phyloP scores from a whole-genome alignment of 2,113 vertebrate genomes.

The Brachyistius frenatus region DNA sequence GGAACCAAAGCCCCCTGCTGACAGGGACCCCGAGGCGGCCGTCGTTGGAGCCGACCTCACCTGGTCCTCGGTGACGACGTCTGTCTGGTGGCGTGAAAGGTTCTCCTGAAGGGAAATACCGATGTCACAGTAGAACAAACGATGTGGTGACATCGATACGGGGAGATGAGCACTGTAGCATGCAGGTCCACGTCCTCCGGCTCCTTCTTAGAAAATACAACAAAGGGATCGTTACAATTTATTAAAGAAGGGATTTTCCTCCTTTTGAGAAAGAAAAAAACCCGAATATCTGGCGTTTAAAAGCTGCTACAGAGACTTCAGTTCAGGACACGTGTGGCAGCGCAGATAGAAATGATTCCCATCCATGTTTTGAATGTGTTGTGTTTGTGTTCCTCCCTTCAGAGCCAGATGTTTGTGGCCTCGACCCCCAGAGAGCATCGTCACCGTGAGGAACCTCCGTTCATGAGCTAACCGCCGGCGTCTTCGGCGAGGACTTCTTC shows the following conservation, averaged over 20 bases:
- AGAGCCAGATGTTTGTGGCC: conserved; percentile 6
- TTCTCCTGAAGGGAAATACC: conserved; percentile 60
- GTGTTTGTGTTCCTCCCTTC: conserved; percentile 49
- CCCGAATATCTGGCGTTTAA: too few species aligned
- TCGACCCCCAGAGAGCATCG: conserved; percentile 49
- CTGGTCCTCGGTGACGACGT: conserved; percentile 28
- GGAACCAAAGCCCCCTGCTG: conserved; percentile 39
- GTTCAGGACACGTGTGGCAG: too few species aligned
- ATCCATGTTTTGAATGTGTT: too few species aligned
- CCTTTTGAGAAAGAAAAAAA: too few species aligned
- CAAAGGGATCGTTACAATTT: conserved; percentile 10
- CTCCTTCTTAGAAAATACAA: neutral
- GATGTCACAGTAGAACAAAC: conserved; percentile 12
- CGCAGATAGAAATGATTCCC: too few species aligned
- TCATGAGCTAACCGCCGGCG: conserved; percentile 43
- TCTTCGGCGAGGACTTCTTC: conserved; percentile 17
- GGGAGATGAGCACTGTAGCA: neutral
- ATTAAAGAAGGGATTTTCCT: neutral
- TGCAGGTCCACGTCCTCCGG: neutral
- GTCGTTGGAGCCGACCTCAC: conserved; percentile 58
- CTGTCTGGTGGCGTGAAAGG: conserved; percentile 32
- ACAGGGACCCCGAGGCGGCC: conserved; percentile 52
- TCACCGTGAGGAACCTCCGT: conserved; percentile 18
- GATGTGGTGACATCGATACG: conserved; percentile 54
- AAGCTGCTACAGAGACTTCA: too few species aligned